Conservation (phyloP, 2,113 vertebrate species). For the Nycticryphes semicollaris region DNA sequence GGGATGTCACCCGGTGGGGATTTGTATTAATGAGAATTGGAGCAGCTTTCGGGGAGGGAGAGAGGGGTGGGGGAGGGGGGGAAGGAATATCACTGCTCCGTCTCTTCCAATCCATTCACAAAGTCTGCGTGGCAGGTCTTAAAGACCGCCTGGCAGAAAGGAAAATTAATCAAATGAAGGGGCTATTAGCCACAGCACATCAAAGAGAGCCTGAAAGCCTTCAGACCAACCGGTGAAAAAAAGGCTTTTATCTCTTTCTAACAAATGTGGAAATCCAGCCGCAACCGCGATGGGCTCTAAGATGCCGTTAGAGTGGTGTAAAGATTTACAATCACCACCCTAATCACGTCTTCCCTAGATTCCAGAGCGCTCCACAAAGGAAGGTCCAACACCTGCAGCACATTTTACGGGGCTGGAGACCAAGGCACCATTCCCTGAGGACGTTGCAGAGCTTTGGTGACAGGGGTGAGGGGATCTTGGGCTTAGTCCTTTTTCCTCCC, state of each 20-base stretch:
- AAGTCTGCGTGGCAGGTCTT: slow-evolving; percentile 28
- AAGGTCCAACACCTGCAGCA: fast-evolving
- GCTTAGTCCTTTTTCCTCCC: background rate
- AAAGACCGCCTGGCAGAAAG: background rate
- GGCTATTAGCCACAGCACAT: background rate
- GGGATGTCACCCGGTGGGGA: background rate
- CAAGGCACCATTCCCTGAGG: background rate
- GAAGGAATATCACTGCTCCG: background rate
- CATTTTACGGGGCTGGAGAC: background rate
- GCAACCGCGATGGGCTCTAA: background rate
- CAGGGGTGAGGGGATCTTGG: fast-evolving
- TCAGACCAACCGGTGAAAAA: background rate
- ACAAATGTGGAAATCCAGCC: background rate
- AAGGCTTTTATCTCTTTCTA: slow-evolving; percentile 23
- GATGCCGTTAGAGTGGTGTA: background rate
- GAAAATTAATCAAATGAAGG: slow-evolving; percentile 39
- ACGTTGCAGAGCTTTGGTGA: background rate
- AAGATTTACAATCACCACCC: background rate
- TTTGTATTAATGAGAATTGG: slow-evolving; percentile 38
- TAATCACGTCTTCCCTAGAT: background rate
- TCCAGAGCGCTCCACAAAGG: background rate
- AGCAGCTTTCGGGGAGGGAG: slow-evolving; percentile 7
- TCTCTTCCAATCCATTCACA: slow-evolving; percentile 55
- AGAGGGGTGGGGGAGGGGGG: no score
- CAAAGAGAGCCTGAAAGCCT: slow-evolving; percentile 7